Evolutionary conservation across 1,140 invertebrate genomes (phyloP).

Genomic region (Onthophagus taurus): DNA sequence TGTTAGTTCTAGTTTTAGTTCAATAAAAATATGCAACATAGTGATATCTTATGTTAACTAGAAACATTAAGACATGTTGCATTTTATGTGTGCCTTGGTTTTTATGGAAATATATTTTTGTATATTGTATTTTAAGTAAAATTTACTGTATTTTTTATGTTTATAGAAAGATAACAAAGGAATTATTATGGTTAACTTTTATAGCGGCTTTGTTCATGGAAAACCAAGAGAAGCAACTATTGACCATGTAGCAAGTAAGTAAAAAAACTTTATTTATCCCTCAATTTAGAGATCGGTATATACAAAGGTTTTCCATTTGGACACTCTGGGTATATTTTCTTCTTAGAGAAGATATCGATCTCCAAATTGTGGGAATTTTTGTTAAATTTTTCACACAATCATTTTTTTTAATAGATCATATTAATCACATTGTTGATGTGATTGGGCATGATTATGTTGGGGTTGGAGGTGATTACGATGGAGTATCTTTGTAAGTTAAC

Average conservation of each 20-base stretch:
- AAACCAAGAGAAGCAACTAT: slow-evolving; percentile 32
- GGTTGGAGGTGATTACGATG: slow-evolving; percentile 49
- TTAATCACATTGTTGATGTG: slow-evolving; percentile 50
- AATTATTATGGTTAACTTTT: slow-evolving; percentile 56
- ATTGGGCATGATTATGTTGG: slow-evolving; percentile 49
- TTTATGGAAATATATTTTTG: too few species aligned
- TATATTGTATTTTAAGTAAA: not conserved
- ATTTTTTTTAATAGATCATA: slow-evolving; percentile 46
- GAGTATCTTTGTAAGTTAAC: slow-evolving; percentile 41
- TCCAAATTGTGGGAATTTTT: too few species aligned
- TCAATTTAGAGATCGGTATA: not conserved
- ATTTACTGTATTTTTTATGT: not conserved
- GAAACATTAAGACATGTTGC: too few species aligned
- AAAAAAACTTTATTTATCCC: slow-evolving; percentile 1
- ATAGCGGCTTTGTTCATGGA: slow-evolving; percentile 44
- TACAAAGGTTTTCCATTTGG: not conserved
- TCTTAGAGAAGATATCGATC: not conserved
- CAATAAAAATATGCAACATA: too few species aligned
- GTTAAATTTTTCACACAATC: not conserved
- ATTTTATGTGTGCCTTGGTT: too few species aligned
- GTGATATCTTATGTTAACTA: too few species aligned
- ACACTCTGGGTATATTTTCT: not conserved
- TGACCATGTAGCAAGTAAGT: slow-evolving; percentile 37
- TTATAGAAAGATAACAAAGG: slow-evolving; percentile 42
- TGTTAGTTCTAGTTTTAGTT: too few species aligned